These are phyloP conservation scores for Mus minutoides DNA, from an alignment of 2,797 vertebrate species.

Conservation along the genomic window DNA sequence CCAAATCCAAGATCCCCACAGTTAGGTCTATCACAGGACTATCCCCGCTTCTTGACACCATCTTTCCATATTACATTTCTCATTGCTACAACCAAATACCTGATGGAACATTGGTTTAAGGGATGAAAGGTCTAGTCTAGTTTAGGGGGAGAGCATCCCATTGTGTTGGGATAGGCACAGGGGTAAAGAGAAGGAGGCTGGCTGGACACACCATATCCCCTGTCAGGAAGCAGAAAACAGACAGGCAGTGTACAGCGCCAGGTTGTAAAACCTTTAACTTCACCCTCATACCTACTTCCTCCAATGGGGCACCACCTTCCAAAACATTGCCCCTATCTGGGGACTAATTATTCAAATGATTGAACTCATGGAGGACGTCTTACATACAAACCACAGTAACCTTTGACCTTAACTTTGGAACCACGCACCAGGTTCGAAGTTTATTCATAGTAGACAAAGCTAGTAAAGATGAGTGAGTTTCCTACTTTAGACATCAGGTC, in stretches of 20 bases:
- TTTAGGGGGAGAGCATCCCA: background rate
- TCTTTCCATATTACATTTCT: background rate
- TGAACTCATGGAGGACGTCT: background rate
- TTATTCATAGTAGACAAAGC: conserved; percentile 69
- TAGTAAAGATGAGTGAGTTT: conserved; percentile 60
- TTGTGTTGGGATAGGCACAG: background rate
- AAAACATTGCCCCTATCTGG: too few relatives aligned
- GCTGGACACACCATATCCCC: background rate
- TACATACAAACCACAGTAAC: background rate
- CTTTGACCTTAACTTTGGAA: background rate
- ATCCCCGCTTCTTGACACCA: background rate
- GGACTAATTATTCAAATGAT: background rate
- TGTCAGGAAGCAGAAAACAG: background rate
- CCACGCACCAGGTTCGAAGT: conserved; percentile 52
- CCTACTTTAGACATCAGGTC: conserved; percentile 45
- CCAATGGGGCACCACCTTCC: background rate
- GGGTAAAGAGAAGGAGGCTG: background rate
- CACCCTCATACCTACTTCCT: background rate
- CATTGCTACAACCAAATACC: background rate
- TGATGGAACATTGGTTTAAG: background rate
- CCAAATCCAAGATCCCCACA: background rate
- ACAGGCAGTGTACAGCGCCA: background rate
- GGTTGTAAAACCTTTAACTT: background rate
- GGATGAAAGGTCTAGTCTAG: background rate
- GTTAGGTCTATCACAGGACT: background rate